Evolutionary conservation across 2,797 vertebrate species (phyloP).

Genomic region (Gymnodraco acuticeps): DNA sequence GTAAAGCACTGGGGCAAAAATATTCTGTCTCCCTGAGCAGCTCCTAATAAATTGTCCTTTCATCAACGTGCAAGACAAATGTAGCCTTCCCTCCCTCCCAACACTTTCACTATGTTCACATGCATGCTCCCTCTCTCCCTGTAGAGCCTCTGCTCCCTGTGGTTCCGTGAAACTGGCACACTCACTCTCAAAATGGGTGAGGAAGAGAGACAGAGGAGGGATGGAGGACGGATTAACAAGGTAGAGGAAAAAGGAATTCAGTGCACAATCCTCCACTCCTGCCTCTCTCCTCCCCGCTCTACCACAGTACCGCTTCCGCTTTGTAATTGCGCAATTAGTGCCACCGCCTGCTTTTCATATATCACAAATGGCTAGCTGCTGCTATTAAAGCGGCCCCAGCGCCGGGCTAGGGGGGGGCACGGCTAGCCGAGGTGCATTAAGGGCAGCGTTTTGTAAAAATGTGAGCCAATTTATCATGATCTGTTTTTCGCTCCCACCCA

Average conservation of each 20-base stretch:
- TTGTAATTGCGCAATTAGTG: slow-evolving; percentile 99
- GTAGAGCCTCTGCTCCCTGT: slow-evolving; percentile 55
- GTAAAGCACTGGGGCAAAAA: slow-evolving; percentile 91
- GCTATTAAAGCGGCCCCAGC: slow-evolving; percentile 80
- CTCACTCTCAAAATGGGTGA: slow-evolving; percentile 56
- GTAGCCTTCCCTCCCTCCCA: slow-evolving; percentile 83
- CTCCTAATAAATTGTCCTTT: slow-evolving; percentile 96
- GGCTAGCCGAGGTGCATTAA: slow-evolving; percentile 92
- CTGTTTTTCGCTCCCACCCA: slow-evolving; percentile 92
- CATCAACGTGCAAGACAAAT: slow-evolving; percentile 91
- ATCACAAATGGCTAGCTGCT: slow-evolving; percentile 91
- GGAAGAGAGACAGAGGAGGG: slow-evolving; percentile 9
- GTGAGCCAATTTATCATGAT: slow-evolving; percentile 97
- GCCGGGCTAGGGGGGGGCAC: slow-evolving; percentile 75
- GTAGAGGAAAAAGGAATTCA: slow-evolving; percentile 1
- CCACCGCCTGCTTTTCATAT: slow-evolving; percentile 94
- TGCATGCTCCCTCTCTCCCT: slow-evolving; percentile 40
- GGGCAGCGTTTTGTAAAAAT: slow-evolving; percentile 94
- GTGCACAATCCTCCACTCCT: slow-evolving; percentile 71
- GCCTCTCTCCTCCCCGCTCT: slow-evolving; percentile 86
- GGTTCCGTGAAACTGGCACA: slow-evolving; percentile 71
- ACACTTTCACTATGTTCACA: slow-evolving; percentile 35
- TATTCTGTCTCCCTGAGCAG: slow-evolving; percentile 93
- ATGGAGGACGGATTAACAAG: slow-evolving; percentile 27
- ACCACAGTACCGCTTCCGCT: slow-evolving; percentile 93